Base-by-base conservation (phyloP, 2,113 vertebrate species). In the Lasiurus cinereus region DNA sequence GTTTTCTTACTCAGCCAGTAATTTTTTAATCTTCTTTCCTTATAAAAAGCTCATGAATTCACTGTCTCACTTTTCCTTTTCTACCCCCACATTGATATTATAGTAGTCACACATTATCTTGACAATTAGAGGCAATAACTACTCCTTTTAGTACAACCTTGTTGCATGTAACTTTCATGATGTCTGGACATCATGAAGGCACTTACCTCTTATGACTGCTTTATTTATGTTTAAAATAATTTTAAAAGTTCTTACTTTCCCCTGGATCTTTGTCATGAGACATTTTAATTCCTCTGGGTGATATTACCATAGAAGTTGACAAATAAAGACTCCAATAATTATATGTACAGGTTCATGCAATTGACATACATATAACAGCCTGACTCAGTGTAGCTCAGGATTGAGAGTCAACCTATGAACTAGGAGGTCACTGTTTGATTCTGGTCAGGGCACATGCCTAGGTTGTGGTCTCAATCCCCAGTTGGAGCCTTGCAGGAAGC, bases 1-100 rank as follows among this genome's bases (percentile, higher is more conserved):
- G 70, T 76, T 97, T 70, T 84, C 77, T 54, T 87, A 64, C 48
- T 84, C 52, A 91, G 69, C 64, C 52, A 91, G 64, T 56, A 96
- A 31, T 64, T 18, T 88, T 96, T 94, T 79, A 31, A 31, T 56
- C 9, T 8, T 15, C 29, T 73, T 78, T 83, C 8, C 54, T 85
- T 82, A 84, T 69, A 73, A 78, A 92, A 94, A 79, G 52, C 6
- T 78, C 29, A 12, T 46, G 3, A 66, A 77, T 24, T 69, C 18
- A 87, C 19, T 80, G 29, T 66, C 13, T 85, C n/a, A 80, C 31
- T 74, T 83, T 76, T 83, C 54, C 82, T 74, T 56, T 90, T 46
- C 46, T 91, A 15, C 87, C 64, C 8, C 12, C 16, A 43, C 9
- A 39, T 39, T 90, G 22, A 85, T 56, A 59, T 48, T 39, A 33